phyloP scores from a whole-genome alignment of 92 coral and sea anemone genomes.

The Meandrina meandrites region DNA sequence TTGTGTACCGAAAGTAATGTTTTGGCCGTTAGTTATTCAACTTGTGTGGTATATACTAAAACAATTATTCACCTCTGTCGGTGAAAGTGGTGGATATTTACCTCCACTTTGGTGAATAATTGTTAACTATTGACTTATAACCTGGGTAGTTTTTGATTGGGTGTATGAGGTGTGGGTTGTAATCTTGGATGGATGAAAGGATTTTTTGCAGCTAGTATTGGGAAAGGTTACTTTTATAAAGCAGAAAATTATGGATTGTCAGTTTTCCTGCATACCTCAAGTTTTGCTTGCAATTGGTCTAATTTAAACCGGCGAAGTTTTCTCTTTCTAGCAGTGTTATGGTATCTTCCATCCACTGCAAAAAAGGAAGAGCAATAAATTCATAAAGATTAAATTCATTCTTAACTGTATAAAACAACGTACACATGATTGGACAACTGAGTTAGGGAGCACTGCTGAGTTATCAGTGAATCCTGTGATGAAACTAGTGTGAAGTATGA shows the following conservation, averaged over 20 bases:
- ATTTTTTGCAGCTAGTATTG: too few species aligned
- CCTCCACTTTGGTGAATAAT: too few species aligned
- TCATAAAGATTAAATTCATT: too few species aligned
- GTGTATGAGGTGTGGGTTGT: not conserved
- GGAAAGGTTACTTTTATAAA: not conserved
- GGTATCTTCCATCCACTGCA: constrained; percentile 78
- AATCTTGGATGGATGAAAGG: not conserved
- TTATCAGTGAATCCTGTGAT: too few species aligned
- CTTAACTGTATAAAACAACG: not conserved
- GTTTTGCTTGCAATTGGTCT: constrained; percentile 68
- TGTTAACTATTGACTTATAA: not conserved
- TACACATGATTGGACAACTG: not conserved
- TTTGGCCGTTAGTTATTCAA: too few species aligned
- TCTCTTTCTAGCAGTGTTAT: constrained; percentile 76
- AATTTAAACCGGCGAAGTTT: constrained; percentile 68
- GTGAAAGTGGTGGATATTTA: too few species aligned
- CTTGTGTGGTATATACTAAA: too few species aligned
- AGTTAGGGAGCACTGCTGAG: too few species aligned
- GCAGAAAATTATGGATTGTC: not conserved
- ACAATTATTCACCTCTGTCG: too few species aligned
- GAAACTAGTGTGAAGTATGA: too few species aligned
- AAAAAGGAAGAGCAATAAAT: not conserved
- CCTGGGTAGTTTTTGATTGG: not conserved
- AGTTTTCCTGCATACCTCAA: constrained; percentile 64
- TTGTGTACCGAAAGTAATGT: too few species aligned